These are phyloP conservation scores for Trichomalopsis sarcophagae DNA, from an alignment of 1,140 invertebrate species.

Conservation along the genomic window DNA sequence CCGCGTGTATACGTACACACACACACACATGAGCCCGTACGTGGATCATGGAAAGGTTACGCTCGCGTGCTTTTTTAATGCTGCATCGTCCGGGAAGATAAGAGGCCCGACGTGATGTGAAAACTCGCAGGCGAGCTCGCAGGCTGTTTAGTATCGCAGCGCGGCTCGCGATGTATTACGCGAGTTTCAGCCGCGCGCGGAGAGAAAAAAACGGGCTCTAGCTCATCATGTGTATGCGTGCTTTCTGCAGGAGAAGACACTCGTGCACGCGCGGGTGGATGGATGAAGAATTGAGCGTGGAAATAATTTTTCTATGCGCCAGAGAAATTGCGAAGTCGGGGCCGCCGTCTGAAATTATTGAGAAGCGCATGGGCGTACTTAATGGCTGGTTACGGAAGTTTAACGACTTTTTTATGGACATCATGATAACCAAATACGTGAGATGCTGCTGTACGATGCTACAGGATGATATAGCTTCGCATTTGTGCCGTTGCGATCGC, in stretches of 20 bases:
- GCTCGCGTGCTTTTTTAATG: constrained; percentile 25
- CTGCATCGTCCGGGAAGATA: constrained; percentile 33
- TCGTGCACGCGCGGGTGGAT: not conserved
- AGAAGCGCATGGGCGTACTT: not conserved
- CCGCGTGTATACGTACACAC: not conserved
- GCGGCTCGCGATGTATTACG: not conserved
- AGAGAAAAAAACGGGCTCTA: no score
- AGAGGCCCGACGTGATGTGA: constrained; percentile 27
- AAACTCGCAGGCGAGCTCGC: constrained; percentile 32
- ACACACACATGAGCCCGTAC: not conserved
- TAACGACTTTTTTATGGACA: not conserved
- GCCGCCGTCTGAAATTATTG: not conserved
- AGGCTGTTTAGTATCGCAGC: not conserved
- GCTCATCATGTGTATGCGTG: not conserved
- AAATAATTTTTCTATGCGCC: not conserved
- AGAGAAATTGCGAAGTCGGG: not conserved
- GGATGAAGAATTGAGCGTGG: no score
- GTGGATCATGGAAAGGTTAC: constrained; percentile 3
- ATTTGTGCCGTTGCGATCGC: not conserved
- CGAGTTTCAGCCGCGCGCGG: not conserved
- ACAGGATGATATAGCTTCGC: not conserved
- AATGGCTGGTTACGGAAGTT: not conserved
- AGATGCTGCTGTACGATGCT: not conserved
- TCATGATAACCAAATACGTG: not conserved
- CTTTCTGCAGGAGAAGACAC: not conserved